phyloP scores from a whole-genome alignment of 2,888 invertebrate genomes.

The Andricus curvator region DNA sequence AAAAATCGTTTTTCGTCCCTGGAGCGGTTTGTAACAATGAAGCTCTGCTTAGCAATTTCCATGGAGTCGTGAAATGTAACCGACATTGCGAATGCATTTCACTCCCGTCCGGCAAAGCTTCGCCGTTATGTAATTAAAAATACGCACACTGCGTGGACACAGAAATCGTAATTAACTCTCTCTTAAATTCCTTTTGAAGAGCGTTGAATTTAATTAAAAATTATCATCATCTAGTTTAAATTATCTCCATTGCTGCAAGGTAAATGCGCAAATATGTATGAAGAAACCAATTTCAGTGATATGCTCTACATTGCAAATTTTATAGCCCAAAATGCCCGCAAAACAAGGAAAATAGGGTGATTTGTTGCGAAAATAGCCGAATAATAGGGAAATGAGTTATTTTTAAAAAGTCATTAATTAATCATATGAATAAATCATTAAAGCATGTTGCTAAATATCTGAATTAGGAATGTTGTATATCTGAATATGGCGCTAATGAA shows the following conservation, averaged over 20 bases:
- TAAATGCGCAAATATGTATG: not conserved
- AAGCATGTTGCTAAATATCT: too few species aligned
- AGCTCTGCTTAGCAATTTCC: constrained; percentile 15
- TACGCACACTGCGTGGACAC: constrained; percentile 9
- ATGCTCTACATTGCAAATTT: too few species aligned
- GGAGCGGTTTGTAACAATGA: constrained; percentile 28
- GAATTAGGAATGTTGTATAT: too few species aligned
- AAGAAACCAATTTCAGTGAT: not conserved
- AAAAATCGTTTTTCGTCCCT: constrained; percentile 32
- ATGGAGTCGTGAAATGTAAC: constrained; percentile 15
- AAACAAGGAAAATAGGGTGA: too few species aligned
- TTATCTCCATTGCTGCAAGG: not conserved
- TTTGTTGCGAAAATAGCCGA: too few species aligned
- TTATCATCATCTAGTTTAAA: not conserved
- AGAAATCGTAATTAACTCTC: constrained; percentile 30
- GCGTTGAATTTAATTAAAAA: constrained; percentile 16
- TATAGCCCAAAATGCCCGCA: too few species aligned
- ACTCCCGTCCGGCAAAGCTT: not conserved
- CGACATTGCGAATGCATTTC: constrained; percentile 11
- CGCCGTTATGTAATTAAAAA: constrained; percentile 25
- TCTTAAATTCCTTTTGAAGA: constrained; percentile 4
- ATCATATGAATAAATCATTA: too few species aligned
- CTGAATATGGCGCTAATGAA: too few species aligned
- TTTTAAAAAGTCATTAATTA: too few species aligned
- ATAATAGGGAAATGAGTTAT: too few species aligned